These are phyloP conservation scores for Notodonta ziczac DNA, from an alignment of 2,888 invertebrate species.

Conservation along the genomic window DNA sequence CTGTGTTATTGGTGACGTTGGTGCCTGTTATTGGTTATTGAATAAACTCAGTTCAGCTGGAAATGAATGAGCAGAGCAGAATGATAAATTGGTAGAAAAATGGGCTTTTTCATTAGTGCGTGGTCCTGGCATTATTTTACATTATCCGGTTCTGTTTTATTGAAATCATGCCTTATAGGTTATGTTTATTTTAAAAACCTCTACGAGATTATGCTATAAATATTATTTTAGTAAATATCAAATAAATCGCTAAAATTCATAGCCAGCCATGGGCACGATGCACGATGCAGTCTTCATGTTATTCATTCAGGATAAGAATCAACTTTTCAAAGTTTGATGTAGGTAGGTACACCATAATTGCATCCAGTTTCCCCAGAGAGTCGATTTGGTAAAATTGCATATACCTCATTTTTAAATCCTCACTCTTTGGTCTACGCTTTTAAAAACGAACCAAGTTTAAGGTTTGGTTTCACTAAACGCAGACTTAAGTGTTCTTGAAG, in stretches of 20 bases:
- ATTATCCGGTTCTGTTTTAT: too few relatives aligned
- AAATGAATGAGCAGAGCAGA: slow-evolving; percentile 43
- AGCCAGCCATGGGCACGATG: too few relatives aligned
- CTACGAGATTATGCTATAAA: too few relatives aligned
- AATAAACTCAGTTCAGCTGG: slow-evolving; percentile 57
- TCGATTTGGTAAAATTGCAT: neutral
- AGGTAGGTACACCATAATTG: neutral
- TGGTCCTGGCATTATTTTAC: too few relatives aligned
- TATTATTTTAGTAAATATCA: too few relatives aligned
- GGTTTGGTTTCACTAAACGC: slow-evolving; percentile 13
- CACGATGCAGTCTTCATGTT: too few relatives aligned
- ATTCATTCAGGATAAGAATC: too few relatives aligned
- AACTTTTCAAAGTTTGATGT: too few relatives aligned
- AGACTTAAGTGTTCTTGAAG: neutral
- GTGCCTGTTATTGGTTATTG: slow-evolving; percentile 56
- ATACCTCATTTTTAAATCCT: neutral
- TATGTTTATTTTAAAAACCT: too few relatives aligned
- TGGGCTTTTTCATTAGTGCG: neutral
- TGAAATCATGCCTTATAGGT: too few relatives aligned
- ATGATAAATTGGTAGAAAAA: neutral
- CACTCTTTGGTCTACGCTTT: slow-evolving; percentile 30
- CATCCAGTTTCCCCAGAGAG: slow-evolving; percentile 24
- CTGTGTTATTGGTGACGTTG: slow-evolving; percentile 64
- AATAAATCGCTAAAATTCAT: too few relatives aligned
- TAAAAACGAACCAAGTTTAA: slow-evolving; percentile 62